Evolutionary conservation across 2,888 invertebrate genomes (phyloP).

Genomic region (Teleogryllus oceanicus): DNA sequence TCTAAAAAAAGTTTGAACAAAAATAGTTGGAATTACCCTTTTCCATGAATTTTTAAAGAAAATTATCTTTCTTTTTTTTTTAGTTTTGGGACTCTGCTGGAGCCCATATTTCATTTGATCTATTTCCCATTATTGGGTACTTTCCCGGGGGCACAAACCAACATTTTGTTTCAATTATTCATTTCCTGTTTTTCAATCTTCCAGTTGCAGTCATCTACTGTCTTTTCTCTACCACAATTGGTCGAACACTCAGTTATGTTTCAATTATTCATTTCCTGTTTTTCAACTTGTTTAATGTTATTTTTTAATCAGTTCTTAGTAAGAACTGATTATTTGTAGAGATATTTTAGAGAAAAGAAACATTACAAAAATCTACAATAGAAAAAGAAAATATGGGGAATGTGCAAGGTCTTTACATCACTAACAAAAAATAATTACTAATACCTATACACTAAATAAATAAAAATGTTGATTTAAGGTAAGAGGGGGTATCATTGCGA

Average conservation of each 20-base stretch:
- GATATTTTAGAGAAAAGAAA: not conserved
- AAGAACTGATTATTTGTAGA: not conserved
- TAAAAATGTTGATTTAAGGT: too few species aligned
- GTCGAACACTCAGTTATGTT: constrained; percentile 72
- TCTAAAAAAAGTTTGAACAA: too few species aligned
- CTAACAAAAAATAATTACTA: too few species aligned
- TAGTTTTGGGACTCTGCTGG: constrained; percentile 93
- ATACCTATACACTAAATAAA: too few species aligned
- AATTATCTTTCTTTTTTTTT: not conserved
- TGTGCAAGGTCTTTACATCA: too few species aligned
- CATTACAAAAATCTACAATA: too few species aligned
- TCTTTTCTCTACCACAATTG: constrained; percentile 85
- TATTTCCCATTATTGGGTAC: constrained; percentile 85
- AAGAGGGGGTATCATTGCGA: too few species aligned
- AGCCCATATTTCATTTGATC: constrained; percentile 89
- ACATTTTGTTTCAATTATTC: too few species aligned
- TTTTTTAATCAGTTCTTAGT: constrained; percentile 11
- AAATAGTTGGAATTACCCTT: too few species aligned
- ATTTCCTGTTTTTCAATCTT: too few species aligned
- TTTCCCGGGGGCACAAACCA: constrained; percentile 73
- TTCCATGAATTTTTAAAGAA: too few species aligned
- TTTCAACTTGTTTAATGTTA: not conserved
- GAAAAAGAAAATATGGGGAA: too few species aligned
- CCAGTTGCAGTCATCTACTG: constrained; percentile 91
- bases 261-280: constrained; percentile 40